phyloP scores from a whole-genome alignment of 2,797 vertebrate genomes.

The Falco novaeseelandiae region DNA sequence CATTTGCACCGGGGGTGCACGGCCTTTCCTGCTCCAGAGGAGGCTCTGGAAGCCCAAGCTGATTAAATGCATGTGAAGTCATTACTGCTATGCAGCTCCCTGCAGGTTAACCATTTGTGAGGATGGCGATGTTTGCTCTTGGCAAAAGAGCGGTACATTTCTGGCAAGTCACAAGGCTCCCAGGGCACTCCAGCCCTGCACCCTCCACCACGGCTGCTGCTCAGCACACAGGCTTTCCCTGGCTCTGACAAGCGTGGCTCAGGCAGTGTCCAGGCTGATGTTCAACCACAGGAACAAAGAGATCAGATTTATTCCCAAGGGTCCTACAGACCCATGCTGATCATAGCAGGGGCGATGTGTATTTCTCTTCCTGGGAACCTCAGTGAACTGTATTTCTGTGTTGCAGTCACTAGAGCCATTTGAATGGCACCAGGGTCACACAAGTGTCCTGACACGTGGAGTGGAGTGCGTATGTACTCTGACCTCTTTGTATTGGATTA shows the following conservation, averaged over 20 bases:
- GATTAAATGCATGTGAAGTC: slow-evolving; percentile 70
- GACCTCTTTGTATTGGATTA: background rate
- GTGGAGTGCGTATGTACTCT: background rate
- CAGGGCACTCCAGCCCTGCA: background rate
- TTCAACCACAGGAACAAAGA: background rate
- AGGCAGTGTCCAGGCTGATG: background rate
- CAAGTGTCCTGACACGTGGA: background rate
- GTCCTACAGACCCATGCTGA: background rate
- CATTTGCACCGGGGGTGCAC: background rate
- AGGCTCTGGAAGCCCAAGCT: slow-evolving; percentile 63
- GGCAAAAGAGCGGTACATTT: background rate
- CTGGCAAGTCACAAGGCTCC: background rate
- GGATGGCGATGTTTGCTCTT: background rate
- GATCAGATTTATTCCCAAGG: background rate
- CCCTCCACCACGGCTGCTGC: background rate
- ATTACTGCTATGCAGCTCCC: slow-evolving; percentile 60
- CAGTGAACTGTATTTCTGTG: background rate
- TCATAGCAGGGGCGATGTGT: background rate
- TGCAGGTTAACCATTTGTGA: slow-evolving; percentile 66
- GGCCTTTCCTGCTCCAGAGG: slow-evolving; percentile 19
- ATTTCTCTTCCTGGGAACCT: background rate
- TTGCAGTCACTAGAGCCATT: background rate
- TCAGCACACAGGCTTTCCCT: background rate
- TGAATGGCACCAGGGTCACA: background rate
- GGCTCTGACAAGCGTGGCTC: rapidly evolving